Conservation (phyloP, 1,140 invertebrate genomes). For the Tetraneura akinire region DNA sequence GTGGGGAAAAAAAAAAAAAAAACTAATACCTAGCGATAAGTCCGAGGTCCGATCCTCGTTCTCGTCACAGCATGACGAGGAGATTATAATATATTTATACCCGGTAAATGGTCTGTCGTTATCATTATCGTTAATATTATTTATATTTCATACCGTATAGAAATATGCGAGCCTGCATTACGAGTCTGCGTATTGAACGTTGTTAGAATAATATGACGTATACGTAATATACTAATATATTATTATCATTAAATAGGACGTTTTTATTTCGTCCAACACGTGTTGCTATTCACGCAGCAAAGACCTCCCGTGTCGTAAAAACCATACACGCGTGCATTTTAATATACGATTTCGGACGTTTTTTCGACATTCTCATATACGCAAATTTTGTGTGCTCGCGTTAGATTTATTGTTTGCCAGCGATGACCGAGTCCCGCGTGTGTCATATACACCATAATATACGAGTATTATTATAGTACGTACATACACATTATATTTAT, state of each 20-base stretch:
- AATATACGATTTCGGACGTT: no score
- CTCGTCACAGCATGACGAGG: background rate
- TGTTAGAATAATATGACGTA: background rate
- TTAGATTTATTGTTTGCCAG: no score
- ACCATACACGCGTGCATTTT: background rate
- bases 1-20: conserved; percentile 4
- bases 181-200: background rate
- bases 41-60: no score
- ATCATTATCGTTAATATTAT: background rate
- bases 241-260: no score
- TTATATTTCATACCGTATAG: no score
- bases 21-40: background rate
- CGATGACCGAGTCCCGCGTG: no score
- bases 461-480: no score
- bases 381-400: no score
- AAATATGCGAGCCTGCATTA: background rate
- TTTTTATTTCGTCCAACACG: no score
- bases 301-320: background rate
- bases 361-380: background rate
- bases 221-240: background rate
- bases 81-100: background rate
- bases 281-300: no score
- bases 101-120: conserved; percentile 30
- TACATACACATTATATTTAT: no score
- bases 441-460: no score